These are phyloP conservation scores for Ochotona princeps DNA, from an alignment of 2,113 vertebrate genomes.

Conservation along the genomic window DNA sequence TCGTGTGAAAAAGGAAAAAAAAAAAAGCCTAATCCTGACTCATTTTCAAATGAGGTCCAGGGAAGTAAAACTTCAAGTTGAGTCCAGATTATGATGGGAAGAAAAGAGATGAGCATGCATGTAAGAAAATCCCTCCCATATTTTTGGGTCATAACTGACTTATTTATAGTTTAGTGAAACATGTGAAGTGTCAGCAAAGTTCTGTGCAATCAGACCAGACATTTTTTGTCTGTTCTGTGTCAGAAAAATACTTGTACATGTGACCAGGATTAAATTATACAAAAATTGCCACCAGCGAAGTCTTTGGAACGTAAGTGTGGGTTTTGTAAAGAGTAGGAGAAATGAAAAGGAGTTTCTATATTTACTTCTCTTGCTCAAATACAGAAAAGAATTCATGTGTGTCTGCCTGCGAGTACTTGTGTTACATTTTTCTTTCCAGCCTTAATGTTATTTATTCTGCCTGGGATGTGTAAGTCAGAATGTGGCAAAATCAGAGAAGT, in stretches of 20 bases:
- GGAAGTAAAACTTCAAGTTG: background rate
- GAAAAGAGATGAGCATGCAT: background rate
- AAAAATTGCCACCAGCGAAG: background rate
- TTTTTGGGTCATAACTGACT: background rate
- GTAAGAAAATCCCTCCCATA: background rate
- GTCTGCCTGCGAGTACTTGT: background rate
- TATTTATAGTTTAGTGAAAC: slow-evolving; percentile 3
- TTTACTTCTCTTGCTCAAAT: background rate
- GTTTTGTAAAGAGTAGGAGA: background rate
- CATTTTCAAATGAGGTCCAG: background rate
- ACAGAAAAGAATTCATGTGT: background rate
- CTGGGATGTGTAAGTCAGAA: background rate
- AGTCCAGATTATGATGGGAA: background rate
- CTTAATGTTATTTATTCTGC: slow-evolving; percentile 26
- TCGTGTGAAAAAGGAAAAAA: background rate
- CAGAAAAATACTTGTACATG: background rate
- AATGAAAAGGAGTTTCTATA: background rate
- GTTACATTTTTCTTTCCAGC: slow-evolving; percentile 13
- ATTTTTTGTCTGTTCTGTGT: background rate
- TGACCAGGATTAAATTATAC: background rate
- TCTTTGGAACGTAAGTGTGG: background rate
- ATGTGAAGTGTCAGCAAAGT: background rate
- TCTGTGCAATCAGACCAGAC: background rate
- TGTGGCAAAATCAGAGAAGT: background rate
- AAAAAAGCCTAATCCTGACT: background rate